Evolutionary conservation across 2,113 vertebrate genomes (phyloP).

Genomic region (Gallinago undulata): DNA sequence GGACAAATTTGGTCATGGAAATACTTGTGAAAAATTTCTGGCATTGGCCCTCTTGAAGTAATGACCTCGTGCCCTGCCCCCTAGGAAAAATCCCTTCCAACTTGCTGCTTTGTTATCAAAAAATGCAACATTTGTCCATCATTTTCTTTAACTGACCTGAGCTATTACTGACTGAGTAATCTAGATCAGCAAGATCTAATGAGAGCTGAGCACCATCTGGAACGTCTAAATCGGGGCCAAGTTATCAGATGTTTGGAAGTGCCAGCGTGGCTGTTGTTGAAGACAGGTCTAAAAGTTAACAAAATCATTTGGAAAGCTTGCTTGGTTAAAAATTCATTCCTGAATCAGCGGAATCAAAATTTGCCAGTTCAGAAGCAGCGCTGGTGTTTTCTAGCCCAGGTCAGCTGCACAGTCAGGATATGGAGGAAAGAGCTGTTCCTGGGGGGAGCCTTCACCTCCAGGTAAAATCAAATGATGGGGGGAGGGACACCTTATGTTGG

Average conservation of each 20-base stretch:
- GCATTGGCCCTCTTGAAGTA: not conserved
- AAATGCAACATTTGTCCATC: accelerated
- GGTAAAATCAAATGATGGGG: not conserved
- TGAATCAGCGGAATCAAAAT: not conserved
- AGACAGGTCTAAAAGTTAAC: not conserved
- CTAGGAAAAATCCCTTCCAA: not conserved
- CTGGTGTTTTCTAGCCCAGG: not conserved
- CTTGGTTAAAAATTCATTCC: not conserved
- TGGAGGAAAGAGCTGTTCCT: not conserved
- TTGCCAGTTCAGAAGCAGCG: not conserved
- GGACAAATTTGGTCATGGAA: not conserved
- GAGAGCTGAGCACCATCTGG: not conserved
- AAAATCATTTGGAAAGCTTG: not conserved
- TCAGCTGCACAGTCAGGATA: not conserved
- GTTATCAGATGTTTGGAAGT: not conserved
- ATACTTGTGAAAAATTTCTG: not conserved
- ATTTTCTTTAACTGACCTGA: not conserved
- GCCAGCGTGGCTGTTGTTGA: not conserved
- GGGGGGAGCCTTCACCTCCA: not conserved
- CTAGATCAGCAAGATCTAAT: not conserved
- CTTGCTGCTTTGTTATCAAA: not conserved
- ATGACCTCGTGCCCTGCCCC: not conserved
- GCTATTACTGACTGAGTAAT: not conserved
- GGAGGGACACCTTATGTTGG: not conserved
- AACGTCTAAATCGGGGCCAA: not conserved